Conservation (phyloP, 2,797 vertebrate species). For the Alexandromys oeconomus region DNA sequence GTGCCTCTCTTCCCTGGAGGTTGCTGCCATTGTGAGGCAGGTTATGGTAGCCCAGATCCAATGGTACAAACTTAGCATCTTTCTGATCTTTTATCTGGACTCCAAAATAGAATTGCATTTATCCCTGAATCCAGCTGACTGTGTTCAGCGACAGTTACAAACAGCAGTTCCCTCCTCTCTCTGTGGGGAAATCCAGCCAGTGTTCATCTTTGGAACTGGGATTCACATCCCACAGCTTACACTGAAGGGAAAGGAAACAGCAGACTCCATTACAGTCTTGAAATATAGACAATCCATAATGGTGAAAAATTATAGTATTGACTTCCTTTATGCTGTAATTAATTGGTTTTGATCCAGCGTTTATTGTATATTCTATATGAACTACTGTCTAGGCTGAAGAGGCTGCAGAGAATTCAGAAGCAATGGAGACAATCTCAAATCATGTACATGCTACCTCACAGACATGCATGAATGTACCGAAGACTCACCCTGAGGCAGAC, state of each 20-base stretch:
- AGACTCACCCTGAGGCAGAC: accelerated
- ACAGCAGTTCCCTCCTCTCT: not conserved
- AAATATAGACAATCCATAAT: conserved; percentile 39
- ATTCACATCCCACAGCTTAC: not conserved
- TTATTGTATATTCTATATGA: not conserved
- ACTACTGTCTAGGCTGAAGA: not conserved
- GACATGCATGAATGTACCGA: accelerated
- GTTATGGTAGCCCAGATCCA: not conserved
- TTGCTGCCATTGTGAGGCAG: not conserved
- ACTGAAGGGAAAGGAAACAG: not conserved
- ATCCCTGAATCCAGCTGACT: not conserved
- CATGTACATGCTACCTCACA: not conserved
- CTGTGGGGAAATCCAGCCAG: not conserved
- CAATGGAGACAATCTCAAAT: not conserved
- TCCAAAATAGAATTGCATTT: conserved; percentile 17
- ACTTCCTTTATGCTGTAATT: not conserved
- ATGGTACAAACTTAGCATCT: not conserved
- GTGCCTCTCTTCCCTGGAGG: no score
- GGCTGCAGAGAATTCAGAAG: not conserved
- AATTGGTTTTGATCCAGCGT: conserved; percentile 37
- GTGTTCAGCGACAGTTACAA: not conserved
- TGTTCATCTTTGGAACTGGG: not conserved
- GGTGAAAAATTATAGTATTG: conserved; percentile 23
- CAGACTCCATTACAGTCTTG: not conserved
- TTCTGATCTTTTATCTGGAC: not conserved